Evolutionary conservation across 2,888 invertebrate genomes (phyloP).

Genomic region (Adelphocoris suturalis): DNA sequence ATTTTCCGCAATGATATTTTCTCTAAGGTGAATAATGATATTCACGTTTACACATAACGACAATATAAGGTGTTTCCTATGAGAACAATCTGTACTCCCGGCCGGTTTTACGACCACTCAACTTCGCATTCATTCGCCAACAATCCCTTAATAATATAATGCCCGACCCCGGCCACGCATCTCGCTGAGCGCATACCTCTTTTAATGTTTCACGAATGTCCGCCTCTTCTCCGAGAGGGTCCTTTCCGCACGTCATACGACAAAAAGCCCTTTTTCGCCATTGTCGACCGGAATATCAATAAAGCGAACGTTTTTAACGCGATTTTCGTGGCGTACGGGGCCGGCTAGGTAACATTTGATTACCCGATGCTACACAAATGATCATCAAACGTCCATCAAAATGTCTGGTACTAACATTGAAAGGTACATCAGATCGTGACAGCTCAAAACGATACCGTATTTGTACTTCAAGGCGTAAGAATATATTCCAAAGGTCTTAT

Average conservation of each 20-base stretch:
- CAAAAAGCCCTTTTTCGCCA: background rate
- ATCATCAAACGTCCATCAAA: background rate
- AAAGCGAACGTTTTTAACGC: background rate
- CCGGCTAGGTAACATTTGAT: background rate
- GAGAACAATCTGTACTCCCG: slow-evolving; percentile 7
- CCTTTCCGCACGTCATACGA: slow-evolving; percentile 2
- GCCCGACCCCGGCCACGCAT: slow-evolving; percentile 1
- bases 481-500: too few relatives aligned
- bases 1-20: background rate
- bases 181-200: slow-evolving; percentile 12
- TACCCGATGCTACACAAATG: background rate
- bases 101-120: slow-evolving; percentile 4
- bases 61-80: slow-evolving; percentile 31
- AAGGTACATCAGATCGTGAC: background rate
- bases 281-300: slow-evolving; percentile 8
- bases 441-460: too few relatives aligned
- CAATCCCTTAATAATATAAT: background rate
- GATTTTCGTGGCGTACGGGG: background rate
- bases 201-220: slow-evolving; percentile 28
- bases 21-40: slow-evolving; percentile 10
- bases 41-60: slow-evolving; percentile 22
- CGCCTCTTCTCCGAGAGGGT: background rate
- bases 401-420: background rate
- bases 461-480: too few relatives aligned
- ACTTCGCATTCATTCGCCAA: slow-evolving; percentile 36